Evolutionary conservation across 2,888 invertebrate genomes (phyloP).

Genomic region (Scaptomyza parva): DNA sequence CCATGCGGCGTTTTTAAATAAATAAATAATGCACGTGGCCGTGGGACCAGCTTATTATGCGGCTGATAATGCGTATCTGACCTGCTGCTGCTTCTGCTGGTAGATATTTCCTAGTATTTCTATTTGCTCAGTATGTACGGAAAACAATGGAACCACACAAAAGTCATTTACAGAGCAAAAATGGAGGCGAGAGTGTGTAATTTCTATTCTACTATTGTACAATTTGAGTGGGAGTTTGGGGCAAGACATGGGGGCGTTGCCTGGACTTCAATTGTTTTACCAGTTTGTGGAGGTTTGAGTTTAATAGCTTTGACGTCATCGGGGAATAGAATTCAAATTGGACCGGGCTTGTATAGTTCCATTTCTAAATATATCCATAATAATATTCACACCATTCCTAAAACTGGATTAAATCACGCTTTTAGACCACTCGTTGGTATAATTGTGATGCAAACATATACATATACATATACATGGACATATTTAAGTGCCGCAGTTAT

Average conservation of each 20-base stretch:
- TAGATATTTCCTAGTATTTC: slow-evolving; percentile 4
- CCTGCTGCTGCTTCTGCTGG: slow-evolving; percentile 8
- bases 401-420: neutral
- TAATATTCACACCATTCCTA: neutral
- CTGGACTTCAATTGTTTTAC: slow-evolving; percentile 38
- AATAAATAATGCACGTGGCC: slow-evolving; percentile 74
- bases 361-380: neutral
- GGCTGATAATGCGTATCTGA: slow-evolving; percentile 67
- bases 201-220: slow-evolving; percentile 28
- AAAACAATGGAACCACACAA: slow-evolving; percentile 38
- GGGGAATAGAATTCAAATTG: neutral
- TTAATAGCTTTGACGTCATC: slow-evolving; percentile 32
- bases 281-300: slow-evolving; percentile 2
- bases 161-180: slow-evolving; percentile 3
- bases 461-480: neutral
- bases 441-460: neutral
- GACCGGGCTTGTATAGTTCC: neutral
- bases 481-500: neutral
- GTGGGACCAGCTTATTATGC: slow-evolving; percentile 64
- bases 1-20: slow-evolving; percentile 69
- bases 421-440: neutral
- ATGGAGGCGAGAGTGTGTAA: neutral
- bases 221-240: slow-evolving; percentile 4
- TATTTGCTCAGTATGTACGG: slow-evolving; percentile 7
- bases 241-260: slow-evolving; percentile 24